Evolutionary conservation across 2,888 invertebrate genomes (phyloP), one percentile per base, ranked within the genome.

Genomic region (Caenorhabditis doughertyi): DNA sequence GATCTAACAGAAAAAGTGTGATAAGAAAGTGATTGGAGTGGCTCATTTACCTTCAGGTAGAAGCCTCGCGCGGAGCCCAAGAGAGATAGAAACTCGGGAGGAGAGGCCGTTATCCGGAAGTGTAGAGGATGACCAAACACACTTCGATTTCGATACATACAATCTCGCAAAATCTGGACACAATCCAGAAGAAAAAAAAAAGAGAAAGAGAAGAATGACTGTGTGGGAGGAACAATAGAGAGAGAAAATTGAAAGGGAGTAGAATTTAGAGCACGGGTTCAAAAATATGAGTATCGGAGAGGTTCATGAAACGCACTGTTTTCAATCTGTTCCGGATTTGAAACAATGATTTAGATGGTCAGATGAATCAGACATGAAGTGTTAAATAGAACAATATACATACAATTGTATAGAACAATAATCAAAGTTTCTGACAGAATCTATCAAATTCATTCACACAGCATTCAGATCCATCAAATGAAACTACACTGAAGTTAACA

Each of bases 41-140:
- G 56, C 44, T 58, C n/a, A 8, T 55, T 55, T 58, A 58, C 72
- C 51, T 72, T 35, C 72, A 62, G 60, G 44, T 55, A 68, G 71
- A 32, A 39, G 55, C 11, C 42, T 53, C 55, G 53, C 67, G 18
- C 44, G 49, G 55, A 32, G 18, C n/a, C n/a, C n/a, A 39, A 39
- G 32, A 55, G 32, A 29, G 3, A 29, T 16, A 55, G n/a, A 25
- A 23, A 25, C 51, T 51, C 56, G 27, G 60, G 42, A 16, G 1
- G 44, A 23, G 56, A 25, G 42, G 39, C 25, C 29, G 44, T n/a
- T n/a, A 47, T 18, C 74, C 74, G 74, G 74, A 76, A 76, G 74
- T 76, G 74, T 76, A 35, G 74, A 76, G 74, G 72, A 73, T 76
- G 74, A 58, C 74, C 74, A 76, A 76, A 76, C 74, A 76, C 44